Evolutionary conservation across 2,888 invertebrate species (phyloP), one percentile per base, ranked within the genome.

Genomic region (Criorhina ranunculi): DNA sequence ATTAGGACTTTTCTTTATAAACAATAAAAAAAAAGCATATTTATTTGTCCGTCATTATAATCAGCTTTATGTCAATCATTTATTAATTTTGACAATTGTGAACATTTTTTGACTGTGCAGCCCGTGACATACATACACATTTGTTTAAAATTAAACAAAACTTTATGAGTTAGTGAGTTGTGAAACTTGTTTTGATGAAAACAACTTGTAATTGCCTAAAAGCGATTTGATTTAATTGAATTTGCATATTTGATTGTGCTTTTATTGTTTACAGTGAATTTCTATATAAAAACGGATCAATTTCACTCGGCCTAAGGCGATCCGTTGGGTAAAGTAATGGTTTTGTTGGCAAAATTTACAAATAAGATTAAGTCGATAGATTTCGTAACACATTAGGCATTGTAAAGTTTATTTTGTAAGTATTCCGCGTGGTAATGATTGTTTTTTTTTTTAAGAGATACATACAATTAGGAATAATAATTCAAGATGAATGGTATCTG

Each of bases 201-300:
- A 70, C 46, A 64, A 40, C 29, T 5, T 37, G 29, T 72, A 72
- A 70, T 72, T 72, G 57, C 49, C 64, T 40, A 8, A 49, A 57
- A 59, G 35, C 55, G 57, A 78, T 70, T 64, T 40, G 70, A 55
- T 80, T 73, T 73, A 73, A 80, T 80, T 80, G 73, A 79, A 79
- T 80, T 80, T 80, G 66, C 73, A 73, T 80, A 80, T 80, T 73
- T 73, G 79, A 73, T 80, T 73, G 70, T 78, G 46, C 24, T 78
- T 62, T 51, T 70, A 78, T 78, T 78, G n/a, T 51, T 53, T 51
- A 11, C 17, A 29, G 15, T n/a, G 15, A 12, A 24, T 35, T 60
- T 59, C 8, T 17, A 53, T 72, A 15, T 17, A 53, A 42, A 62
- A 62, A 42, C 51, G 53, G 31, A 42, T 60, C 60, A 53, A 53